Conservation (phyloP, 2,888 invertebrate species). For the Apodemia duryi region DNA sequence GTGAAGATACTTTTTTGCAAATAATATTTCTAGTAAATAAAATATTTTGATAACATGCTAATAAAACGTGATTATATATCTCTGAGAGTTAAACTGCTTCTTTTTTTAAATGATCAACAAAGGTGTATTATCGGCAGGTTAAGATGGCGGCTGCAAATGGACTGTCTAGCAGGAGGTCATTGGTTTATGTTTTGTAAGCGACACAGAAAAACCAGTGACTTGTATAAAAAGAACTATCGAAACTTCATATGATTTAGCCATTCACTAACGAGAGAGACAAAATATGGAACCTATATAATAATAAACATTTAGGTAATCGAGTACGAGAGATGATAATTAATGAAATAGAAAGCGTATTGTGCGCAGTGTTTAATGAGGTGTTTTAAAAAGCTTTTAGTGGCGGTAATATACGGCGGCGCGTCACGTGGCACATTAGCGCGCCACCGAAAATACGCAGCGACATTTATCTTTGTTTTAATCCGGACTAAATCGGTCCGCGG, state of each 20-base stretch:
- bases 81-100: no score
- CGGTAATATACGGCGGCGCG: conserved; percentile 9
- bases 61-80: no score
- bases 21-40: no score
- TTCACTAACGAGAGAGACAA: background rate
- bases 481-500: conserved; percentile 39
- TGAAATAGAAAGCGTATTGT: background rate
- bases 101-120: no score
- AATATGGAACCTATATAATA: background rate
- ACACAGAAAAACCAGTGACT: background rate
- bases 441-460: conserved; percentile 39
- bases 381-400: conserved; percentile 15
- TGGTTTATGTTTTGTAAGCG: no score
- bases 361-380: conserved; percentile 7
- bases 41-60: no score
- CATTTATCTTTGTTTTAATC: conserved; percentile 63
- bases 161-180: no score
- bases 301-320: background rate
- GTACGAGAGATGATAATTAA: background rate
- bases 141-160: no score
- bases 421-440: conserved; percentile 24
- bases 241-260: background rate
- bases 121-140: no score
- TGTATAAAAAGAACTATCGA: background rate
- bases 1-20: no score